Evolutionary conservation across 2,797 vertebrate species (phyloP).

Genomic region (Anisognathus igniventris): DNA sequence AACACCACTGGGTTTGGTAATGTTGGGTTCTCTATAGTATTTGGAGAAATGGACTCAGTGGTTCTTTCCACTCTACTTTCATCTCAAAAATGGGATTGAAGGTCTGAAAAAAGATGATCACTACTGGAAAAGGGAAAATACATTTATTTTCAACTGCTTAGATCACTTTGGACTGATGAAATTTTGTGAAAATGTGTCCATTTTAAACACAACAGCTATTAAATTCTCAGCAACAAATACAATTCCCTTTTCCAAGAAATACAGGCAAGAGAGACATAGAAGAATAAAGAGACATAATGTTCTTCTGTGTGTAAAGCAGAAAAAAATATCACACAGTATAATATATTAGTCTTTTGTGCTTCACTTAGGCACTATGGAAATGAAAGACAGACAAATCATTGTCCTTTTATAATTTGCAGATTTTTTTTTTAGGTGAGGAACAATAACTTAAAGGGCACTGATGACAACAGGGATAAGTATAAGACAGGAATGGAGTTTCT

Average conservation of each 20-base stretch:
- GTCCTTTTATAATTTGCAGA: not conserved
- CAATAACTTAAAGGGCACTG: not conserved
- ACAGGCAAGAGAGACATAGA: not conserved
- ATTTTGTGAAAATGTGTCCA: not conserved
- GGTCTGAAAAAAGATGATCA: not conserved
- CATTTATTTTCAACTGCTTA: not conserved
- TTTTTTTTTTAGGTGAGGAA: not conserved
- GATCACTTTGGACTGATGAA: not conserved
- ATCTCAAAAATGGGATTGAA: not conserved
- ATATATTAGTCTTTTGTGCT: not conserved
- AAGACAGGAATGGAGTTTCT: not conserved
- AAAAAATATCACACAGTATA: constrained; percentile 13
- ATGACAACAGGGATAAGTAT: not conserved
- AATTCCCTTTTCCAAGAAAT: constrained; percentile 42
- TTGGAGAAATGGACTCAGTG: not conserved
- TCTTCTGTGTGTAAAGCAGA: constrained; percentile 7
- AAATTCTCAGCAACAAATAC: not conserved
- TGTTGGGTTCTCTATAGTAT: not conserved
- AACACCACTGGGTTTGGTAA: not conserved
- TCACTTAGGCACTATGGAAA: not conserved
- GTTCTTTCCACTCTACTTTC: not conserved
- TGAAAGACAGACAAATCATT: constrained; percentile 1
- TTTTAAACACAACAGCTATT: constrained; percentile 6
- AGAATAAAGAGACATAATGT: constrained; percentile 29
- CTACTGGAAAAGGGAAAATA: not conserved